Percentiles rank a stretch among this genome's conserved stretches.
Evolutionary conservation across 2,797 vertebrate genomes (phyloP).

Genomic region (Brachyrhaphis roseni): DNA sequence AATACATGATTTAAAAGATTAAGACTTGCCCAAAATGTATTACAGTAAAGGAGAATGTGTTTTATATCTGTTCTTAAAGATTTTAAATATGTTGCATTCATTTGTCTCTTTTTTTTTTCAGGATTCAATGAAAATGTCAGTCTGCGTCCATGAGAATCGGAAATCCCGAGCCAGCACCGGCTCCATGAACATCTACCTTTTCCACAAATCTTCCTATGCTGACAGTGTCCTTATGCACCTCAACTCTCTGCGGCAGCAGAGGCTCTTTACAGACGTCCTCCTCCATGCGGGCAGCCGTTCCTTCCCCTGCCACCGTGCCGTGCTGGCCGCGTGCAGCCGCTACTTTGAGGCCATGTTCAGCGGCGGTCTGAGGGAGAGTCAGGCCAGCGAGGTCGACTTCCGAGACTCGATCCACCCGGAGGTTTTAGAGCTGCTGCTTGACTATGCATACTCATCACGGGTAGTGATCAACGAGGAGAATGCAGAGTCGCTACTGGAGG

Average conservation of each 20-base stretch:
- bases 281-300: constrained; percentile 94
- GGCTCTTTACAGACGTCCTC: constrained; percentile 96
- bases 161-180: constrained; percentile 96
- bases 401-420: constrained; percentile 95
- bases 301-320: constrained; percentile 96
- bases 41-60: not conserved
- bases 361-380: constrained; percentile 94
- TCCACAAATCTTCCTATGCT: constrained; percentile 98
- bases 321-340: constrained; percentile 96
- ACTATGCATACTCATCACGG: constrained; percentile 96
- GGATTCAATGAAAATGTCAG: constrained; percentile 98
- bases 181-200: constrained; percentile 98
- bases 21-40: not conserved
- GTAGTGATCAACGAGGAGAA: constrained; percentile 99
- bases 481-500: constrained; percentile 94
- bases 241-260: constrained; percentile 92
- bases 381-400: constrained; percentile 96
- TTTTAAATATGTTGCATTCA: constrained; percentile 8
- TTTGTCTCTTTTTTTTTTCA: constrained; percentile 66
- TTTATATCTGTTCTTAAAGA: not conserved
- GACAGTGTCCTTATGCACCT: constrained; percentile 98
- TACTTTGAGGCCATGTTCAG: constrained; percentile 99
- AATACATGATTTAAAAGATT: not conserved
- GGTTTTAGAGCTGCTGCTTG: constrained; percentile 94
- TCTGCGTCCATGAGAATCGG: constrained; percentile 97